Evolutionary conservation across 2,113 vertebrate species (phyloP).

Genomic region (Trochalopteron elliotii): DNA sequence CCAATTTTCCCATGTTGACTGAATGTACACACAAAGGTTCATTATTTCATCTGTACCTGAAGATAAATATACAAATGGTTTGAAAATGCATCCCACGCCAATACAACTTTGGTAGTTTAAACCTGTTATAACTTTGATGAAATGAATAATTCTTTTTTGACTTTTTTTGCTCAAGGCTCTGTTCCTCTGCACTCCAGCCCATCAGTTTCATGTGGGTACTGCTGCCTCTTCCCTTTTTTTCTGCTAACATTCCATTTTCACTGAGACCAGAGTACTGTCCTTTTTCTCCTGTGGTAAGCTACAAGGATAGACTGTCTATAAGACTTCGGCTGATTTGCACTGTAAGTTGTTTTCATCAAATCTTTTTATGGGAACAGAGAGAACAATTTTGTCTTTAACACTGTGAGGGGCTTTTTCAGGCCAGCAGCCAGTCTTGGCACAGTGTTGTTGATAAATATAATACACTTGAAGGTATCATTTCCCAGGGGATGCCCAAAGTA

Average conservation of each 20-base stretch:
- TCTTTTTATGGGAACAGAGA: background rate
- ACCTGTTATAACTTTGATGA: background rate
- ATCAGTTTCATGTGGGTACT: fast-evolving
- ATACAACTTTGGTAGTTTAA: background rate
- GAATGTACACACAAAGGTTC: background rate
- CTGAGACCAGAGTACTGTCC: background rate
- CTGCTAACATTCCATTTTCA: background rate
- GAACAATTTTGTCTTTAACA: background rate
- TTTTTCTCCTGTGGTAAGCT: background rate
- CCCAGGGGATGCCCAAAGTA: background rate
- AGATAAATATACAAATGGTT: background rate
- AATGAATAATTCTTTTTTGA: background rate
- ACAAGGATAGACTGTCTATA: background rate
- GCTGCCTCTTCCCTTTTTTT: background rate
- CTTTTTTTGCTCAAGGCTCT: background rate
- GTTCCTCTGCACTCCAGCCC: background rate
- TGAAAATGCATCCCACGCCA: background rate
- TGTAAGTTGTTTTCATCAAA: background rate
- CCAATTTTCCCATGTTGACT: background rate
- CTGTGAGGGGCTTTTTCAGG: background rate
- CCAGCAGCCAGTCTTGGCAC: background rate
- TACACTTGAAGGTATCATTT: background rate
- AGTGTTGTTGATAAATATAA: background rate
- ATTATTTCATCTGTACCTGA: background rate
- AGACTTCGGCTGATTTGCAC: background rate